These are phyloP conservation scores for Oophaga sylvatica DNA, from an alignment of 2,797 vertebrate species.

Conservation along the genomic window DNA sequence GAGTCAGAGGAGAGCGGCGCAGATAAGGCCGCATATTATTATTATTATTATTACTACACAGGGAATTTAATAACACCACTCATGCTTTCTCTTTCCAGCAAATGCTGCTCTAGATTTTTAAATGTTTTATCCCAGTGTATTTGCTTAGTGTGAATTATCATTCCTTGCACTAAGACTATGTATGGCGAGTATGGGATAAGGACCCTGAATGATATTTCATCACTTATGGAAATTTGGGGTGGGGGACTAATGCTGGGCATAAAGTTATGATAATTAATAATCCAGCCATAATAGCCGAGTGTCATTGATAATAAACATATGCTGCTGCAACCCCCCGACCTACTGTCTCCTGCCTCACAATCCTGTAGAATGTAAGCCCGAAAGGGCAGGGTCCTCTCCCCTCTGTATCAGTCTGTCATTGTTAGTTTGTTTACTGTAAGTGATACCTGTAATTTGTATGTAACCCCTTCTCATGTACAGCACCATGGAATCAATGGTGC, in stretches of 20 bases:
- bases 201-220: neutral
- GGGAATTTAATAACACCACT: conserved; percentile 32
- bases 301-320: no score
- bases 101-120: neutral
- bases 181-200: neutral
- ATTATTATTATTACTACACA: conserved; percentile 33
- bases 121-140: neutral
- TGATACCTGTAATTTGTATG: no score
- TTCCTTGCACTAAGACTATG: neutral
- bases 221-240: neutral
- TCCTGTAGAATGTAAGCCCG: no score
- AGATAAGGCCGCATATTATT: conserved; percentile 59
- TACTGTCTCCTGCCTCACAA: no score
- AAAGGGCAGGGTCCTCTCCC: no score
- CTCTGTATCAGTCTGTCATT: no score
- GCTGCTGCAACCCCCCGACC: no score
- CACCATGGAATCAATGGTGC: no score
- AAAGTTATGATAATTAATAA: neutral
- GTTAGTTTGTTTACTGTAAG: no score
- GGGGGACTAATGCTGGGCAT: neutral
- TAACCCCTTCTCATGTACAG: no score
- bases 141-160: neutral
- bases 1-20: conserved; percentile 63
- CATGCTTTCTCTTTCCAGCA: neutral
- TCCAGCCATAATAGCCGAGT: neutral